These are phyloP conservation scores for Dendroctonus ponderosae DNA, from an alignment of 1,140 invertebrate species.

Conservation along the genomic window DNA sequence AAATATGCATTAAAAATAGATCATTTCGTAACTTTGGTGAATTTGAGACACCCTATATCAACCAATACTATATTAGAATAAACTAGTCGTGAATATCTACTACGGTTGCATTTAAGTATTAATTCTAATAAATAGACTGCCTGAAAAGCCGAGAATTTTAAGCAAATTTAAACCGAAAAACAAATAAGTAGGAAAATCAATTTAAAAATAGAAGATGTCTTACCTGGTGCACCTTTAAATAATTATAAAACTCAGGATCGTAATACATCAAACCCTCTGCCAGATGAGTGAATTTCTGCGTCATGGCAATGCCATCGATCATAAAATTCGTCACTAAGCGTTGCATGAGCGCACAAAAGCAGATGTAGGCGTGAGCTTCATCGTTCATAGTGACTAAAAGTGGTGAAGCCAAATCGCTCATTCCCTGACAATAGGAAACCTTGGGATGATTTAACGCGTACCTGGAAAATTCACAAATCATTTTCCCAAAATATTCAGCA, in stretches of 20 bases:
- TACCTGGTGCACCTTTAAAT: conserved; percentile 80
- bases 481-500: background rate
- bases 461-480: conserved; percentile 52
- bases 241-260: conserved; percentile 88
- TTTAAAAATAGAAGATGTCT: no score
- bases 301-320: conserved; percentile 91
- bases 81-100: no score
- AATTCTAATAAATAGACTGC: no score
- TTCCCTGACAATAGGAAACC: conserved; percentile 96
- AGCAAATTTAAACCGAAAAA: no score
- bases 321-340: conserved; percentile 87
- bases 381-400: conserved; percentile 93
- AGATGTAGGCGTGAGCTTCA: conserved; percentile 95
- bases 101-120: no score
- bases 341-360: conserved; percentile 93
- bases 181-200: no score
- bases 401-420: conserved; percentile 95
- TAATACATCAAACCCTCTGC: conserved; percentile 86
- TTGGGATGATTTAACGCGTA: conserved; percentile 93
- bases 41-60: no score
- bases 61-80: no score
- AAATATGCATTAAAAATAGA: no score
- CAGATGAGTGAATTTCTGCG: conserved; percentile 91
- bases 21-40: no score
- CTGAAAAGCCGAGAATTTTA: no score